Percentiles rank a stretch among this genome's conserved stretches.
Evolutionary conservation across 2,888 invertebrate genomes (phyloP).

Genomic region (Drosophila rellima): DNA sequence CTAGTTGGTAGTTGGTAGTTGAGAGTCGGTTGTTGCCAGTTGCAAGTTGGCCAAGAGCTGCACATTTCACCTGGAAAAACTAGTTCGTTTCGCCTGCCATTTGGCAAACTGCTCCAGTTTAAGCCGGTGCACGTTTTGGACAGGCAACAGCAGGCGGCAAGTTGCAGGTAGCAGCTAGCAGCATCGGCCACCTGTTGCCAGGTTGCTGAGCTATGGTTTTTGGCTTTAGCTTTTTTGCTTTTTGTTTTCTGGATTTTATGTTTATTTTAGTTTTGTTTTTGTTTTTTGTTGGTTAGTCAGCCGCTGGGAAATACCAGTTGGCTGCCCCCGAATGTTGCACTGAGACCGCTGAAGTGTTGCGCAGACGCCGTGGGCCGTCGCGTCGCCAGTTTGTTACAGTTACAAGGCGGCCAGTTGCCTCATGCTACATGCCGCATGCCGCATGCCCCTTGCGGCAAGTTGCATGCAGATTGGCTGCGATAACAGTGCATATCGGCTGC

Average conservation of each 20-base stretch:
- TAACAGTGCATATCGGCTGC: conserved; percentile 42
- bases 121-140: conserved; percentile 79
- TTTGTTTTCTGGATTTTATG: conserved; percentile 19
- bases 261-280: conserved; percentile 31
- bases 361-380: conserved; percentile 75
- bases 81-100: conserved; percentile 56
- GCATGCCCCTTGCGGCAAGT: conserved; percentile 46
- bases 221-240: conserved; percentile 9
- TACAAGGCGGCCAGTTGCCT: conserved; percentile 62
- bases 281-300: conserved; percentile 67
- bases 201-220: conserved; percentile 15
- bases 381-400: conserved; percentile 73
- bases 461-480: conserved; percentile 71
- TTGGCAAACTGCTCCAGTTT: conserved; percentile 82
- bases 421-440: conserved; percentile 46
- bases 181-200: conserved; percentile 59
- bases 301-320: conserved; percentile 81
- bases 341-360: conserved; percentile 65
- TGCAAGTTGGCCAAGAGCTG: conserved; percentile 21
- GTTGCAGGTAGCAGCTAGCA: conserved; percentile 24
- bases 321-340: conserved; percentile 16
- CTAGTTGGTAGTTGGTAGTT: too few species aligned
- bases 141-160: conserved; percentile 48
- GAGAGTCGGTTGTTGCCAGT: conserved; percentile 15
- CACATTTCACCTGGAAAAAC: conserved; percentile 69